Evolutionary conservation across 2,888 invertebrate species (phyloP).

Genomic region (Leptopilina drosophilae): DNA sequence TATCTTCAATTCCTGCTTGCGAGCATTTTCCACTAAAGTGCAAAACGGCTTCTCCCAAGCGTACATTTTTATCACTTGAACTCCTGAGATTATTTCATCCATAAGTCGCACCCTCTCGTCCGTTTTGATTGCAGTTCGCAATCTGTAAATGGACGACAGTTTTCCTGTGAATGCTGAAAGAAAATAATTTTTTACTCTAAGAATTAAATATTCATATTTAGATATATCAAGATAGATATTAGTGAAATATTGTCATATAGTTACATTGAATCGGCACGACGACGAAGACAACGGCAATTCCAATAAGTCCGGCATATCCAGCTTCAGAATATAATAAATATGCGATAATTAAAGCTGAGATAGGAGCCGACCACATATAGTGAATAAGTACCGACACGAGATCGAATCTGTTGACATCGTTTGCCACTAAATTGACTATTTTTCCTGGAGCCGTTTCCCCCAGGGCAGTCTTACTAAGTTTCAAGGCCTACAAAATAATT

Average conservation of each 20-base stretch:
- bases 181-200: background rate
- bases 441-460: slow-evolving; percentile 85
- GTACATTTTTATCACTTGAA: slow-evolving; percentile 89
- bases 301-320: slow-evolving; percentile 87
- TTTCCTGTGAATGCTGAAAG: slow-evolving; percentile 74
- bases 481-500: slow-evolving; percentile 53
- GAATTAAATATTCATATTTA: too few species aligned
- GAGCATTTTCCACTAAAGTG: slow-evolving; percentile 80
- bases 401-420: slow-evolving; percentile 96
- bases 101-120: slow-evolving; percentile 87
- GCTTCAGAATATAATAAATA: slow-evolving; percentile 88
- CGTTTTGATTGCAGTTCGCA: slow-evolving; percentile 80
- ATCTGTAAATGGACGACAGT: slow-evolving; percentile 76
- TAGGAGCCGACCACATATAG: slow-evolving; percentile 93
- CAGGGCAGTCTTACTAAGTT: slow-evolving; percentile 79
- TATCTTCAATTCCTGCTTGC: slow-evolving; percentile 79
- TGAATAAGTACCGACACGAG: slow-evolving; percentile 92
- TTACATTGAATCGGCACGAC: slow-evolving; percentile 92
- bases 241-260: slow-evolving; percentile 52
- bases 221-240: too few species aligned
- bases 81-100: slow-evolving; percentile 87
- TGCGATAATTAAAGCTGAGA: slow-evolving; percentile 84
- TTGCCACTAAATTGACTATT: slow-evolving; percentile 81
- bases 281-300: slow-evolving; percentile 88
- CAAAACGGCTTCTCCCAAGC: slow-evolving; percentile 87